A percentile compares a stretch with the other conserved stretches of the same genome.
Conservation (phyloP, 2,113 vertebrate species). For the Acrocephalus kingi region DNA sequence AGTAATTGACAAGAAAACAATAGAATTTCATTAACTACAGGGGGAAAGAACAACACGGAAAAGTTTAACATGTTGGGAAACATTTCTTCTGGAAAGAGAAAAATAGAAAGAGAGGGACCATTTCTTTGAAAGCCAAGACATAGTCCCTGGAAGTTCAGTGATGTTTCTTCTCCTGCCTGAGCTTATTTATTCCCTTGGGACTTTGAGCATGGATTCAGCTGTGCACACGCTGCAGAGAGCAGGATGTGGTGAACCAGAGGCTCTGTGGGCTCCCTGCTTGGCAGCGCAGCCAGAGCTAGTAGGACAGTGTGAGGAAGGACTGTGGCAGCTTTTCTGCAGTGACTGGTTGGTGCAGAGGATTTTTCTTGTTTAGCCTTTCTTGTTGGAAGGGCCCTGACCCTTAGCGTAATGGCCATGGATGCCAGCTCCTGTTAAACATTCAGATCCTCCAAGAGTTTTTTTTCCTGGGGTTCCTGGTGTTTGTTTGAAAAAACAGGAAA, state of each 20-base stretch:
- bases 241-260: conserved; percentile 51
- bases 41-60: not conserved
- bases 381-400: not conserved
- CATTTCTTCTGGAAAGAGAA: conserved; percentile 2
- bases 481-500: not conserved
- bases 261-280: conserved; percentile 27
- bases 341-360: not conserved
- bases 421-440: not conserved
- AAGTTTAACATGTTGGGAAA: conserved; percentile 13
- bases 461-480: not conserved
- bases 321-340: not conserved
- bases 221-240: not conserved
- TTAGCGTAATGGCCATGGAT: not conserved
- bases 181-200: not conserved
- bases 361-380: not conserved
- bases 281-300: not conserved
- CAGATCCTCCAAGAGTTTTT: not conserved
- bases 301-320: not conserved
- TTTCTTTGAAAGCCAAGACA: conserved; percentile 37
- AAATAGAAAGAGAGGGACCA: not conserved
- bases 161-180: not conserved
- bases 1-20: conserved; percentile 45
- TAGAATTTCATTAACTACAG: conserved; percentile 29
- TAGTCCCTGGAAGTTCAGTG: conserved; percentile 8
- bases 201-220: not conserved